Base-by-base conservation (phyloP, 35 echinoderm and acorn worm genomes). In the Diadema setosum region DNA sequence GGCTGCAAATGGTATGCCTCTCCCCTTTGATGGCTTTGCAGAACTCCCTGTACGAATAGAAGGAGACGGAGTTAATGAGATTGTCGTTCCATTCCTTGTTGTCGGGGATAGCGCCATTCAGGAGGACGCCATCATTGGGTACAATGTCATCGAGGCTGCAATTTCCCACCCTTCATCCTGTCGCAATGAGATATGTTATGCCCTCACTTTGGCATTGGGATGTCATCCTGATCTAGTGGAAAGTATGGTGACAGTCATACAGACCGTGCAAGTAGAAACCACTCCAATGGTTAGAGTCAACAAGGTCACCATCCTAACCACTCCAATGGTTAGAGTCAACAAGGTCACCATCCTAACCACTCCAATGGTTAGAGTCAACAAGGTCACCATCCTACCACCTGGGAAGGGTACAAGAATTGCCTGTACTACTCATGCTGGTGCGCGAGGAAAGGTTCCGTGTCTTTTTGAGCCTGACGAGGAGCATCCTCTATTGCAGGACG, bases 121-220 rank as follows among this genome's bases (percentile, higher is more conserved):
- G 65, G 8, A 31, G 30, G 40, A 87, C 11, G 52, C 65, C 14
- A 87, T 87, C 64, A 87, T 87, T 67, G 85, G 85, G 12, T 87
- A 81, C 39, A 87, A 87, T 45, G 85, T 87, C 26, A 76, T 87
- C 24, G 39, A 87, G 30, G 85, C 18, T 20, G 8, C 29, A 8
- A 70, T 33, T 9, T 8, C 18, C 11, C 8, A 33, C 20, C 65
- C 18, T 11, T 8, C 8, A 7, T 14, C 25, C 8, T 12, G 7
- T 20, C 11, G 7, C 12, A 8, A 33, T 8, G 11, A 70, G 25
- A 12, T 23, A 70, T 27, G 25, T 14, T 8, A 12, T 33, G 20
- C 18, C 29, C 20, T 33, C 11, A 11, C 8, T 8, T 70, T 57
- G 5, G 36, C 43, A 27, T 12, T 23, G 58, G 15, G 40, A 60